These are phyloP conservation scores for Scaptomyza hsui DNA, from an alignment of 1,140 invertebrate genomes.

Conservation along the genomic window DNA sequence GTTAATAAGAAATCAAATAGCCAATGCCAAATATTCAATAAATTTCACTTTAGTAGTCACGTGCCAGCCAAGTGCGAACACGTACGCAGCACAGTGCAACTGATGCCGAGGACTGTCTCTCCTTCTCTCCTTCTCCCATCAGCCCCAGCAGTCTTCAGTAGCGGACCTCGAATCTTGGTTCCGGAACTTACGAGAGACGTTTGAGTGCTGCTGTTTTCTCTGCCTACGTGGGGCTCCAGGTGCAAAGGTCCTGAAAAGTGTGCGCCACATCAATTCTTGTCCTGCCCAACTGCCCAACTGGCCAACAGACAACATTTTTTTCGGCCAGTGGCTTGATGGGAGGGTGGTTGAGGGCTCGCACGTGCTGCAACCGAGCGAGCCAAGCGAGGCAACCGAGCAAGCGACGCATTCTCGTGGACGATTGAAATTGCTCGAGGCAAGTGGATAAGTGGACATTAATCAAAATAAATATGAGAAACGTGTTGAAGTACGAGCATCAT, in stretches of 20 bases:
- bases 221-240: slow-evolving; percentile 60
- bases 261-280: slow-evolving; percentile 76
- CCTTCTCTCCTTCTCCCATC: neutral
- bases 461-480: slow-evolving; percentile 82
- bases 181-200: neutral
- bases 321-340: slow-evolving; percentile 1
- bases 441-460: slow-evolving; percentile 82
- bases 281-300: slow-evolving; percentile 67
- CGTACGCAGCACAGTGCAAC: slow-evolving; percentile 70
- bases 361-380: slow-evolving; percentile 28
- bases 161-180: neutral
- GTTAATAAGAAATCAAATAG: slow-evolving; percentile 82
- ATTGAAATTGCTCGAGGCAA: slow-evolving; percentile 80
- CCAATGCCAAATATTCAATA: slow-evolving; percentile 82
- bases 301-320: slow-evolving; percentile 64
- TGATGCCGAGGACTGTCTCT: slow-evolving; percentile 55
- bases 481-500: slow-evolving; percentile 68
- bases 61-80: slow-evolving; percentile 76
- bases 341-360: slow-evolving; percentile 20
- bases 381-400: neutral
- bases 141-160: neutral
- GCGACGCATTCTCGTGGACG: slow-evolving; percentile 56
- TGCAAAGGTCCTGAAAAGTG: slow-evolving; percentile 75
- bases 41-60: slow-evolving; percentile 75
- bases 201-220: slow-evolving; percentile 9